Base-by-base conservation (phyloP, 2,113 vertebrate genomes). In the Neofelis nebulosa region DNA sequence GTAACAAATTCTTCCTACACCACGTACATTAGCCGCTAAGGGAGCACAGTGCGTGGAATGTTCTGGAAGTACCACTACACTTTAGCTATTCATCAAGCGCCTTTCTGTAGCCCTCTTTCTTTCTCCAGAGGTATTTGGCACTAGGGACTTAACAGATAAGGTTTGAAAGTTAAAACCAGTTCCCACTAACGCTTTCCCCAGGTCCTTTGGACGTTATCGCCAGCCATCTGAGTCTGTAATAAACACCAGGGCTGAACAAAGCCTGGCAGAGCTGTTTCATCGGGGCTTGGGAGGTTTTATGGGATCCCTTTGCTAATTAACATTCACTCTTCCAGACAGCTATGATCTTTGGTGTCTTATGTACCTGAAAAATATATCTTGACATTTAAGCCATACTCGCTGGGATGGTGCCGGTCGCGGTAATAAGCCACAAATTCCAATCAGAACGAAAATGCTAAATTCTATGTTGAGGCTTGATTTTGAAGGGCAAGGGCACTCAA, bases 341-440 rank as follows among this genome's bases (percentile, higher is more conserved):
- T 96, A 92, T 98, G 98, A 98, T 98, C 98, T 98, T 98, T 97
- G 74, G 98, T 98, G 94, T 98, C 98, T 98, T 96, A 81, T 65
- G 96, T 93, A 98, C 97, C 97, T 98, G 98, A 98, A 98, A 98
- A 98, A 98, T 97, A 97, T 94, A 98, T 98, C 97, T 93, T 98
- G 98, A 98, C 98, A 98, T 99, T 99, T 98, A 98, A 99, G 91
- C 97, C 97, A 96, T 61, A 31, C 45, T 98, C 78, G 21, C 97
- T 88, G 94, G 48, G 74, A 97, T 89, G 92, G 96, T 88, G 68
- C 93, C 87, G n/a, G 97, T 73, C 85, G 95, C 97, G 97, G 89
- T 97, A 97, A 98, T 95, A 97, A 98, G 98, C 89, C 97, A 45
- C 86, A 96, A 94, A 97, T 93, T 96, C 93, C 84, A 93, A 96